phyloP scores from a whole-genome alignment of 2,888 invertebrate genomes.

The Spialia ferax region DNA sequence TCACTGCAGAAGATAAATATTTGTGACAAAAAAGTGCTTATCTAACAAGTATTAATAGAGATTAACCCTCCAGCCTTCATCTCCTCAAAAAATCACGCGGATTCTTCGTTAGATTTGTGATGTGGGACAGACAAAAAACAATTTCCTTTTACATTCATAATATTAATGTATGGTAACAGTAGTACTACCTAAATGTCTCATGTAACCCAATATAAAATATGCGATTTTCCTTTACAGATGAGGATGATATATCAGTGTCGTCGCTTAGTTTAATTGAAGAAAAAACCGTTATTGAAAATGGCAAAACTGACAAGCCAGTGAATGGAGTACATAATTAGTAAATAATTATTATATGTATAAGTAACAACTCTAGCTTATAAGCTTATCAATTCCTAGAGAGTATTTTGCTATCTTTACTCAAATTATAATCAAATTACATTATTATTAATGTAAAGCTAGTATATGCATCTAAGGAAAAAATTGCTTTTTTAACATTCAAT shows the following conservation, averaged over 20 bases:
- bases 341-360: constrained; percentile 7
- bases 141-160: background rate
- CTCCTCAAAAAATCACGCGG: too few species aligned
- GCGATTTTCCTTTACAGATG: constrained; percentile 63
- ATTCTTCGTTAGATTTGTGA: too few species aligned
- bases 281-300: constrained; percentile 73
- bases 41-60: too few species aligned
- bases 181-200: too few species aligned
- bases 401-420: constrained; percentile 23
- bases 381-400: constrained; percentile 21
- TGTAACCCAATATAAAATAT: background rate
- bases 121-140: background rate
- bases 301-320: constrained; percentile 66
- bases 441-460: background rate
- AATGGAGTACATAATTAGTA: constrained; percentile 47
- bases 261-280: constrained; percentile 72
- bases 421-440: constrained; percentile 40
- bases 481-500: constrained; percentile 14
- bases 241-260: constrained; percentile 75
- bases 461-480: constrained; percentile 32
- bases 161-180: too few species aligned
- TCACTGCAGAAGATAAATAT: too few species aligned
- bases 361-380: constrained; percentile 34
- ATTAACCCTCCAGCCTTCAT: too few species aligned
- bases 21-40: too few species aligned